Evolutionary conservation across 2,113 vertebrate genomes (phyloP).

Genomic region (Pelobates fuscus): DNA sequence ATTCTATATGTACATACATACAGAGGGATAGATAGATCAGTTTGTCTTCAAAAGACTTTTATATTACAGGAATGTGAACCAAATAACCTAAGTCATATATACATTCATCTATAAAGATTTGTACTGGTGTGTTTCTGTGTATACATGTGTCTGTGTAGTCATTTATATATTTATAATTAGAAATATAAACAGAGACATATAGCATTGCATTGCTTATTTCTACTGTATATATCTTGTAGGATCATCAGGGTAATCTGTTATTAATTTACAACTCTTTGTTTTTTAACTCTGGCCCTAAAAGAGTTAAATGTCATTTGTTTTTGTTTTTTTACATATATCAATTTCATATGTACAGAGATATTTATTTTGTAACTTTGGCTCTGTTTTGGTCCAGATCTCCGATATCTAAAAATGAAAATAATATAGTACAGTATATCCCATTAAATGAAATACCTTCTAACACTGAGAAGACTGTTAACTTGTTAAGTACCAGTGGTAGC

Average conservation of each 20-base stretch:
- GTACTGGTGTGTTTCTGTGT: constrained; percentile 70
- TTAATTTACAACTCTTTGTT: neutral
- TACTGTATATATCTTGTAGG: neutral
- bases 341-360: neutral
- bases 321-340: no score
- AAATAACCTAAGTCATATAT: constrained; percentile 67
- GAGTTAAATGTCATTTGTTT: no score
- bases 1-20: constrained; percentile 70
- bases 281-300: no score
- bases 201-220: constrained; percentile 10
- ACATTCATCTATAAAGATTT: constrained; percentile 68
- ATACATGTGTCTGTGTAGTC: no score
- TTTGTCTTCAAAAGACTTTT: constrained; percentile 66
- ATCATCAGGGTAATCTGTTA: neutral
- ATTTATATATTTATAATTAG: constrained; percentile 34
- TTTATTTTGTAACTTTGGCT: neutral
- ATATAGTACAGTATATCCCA: neutral
- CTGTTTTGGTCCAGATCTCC: neutral
- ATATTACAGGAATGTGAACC: constrained; percentile 73
- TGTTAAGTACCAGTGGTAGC: no score
- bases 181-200: constrained; percentile 38
- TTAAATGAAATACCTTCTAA: no score
- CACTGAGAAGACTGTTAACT: no score
- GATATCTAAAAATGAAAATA: constrained; percentile 1
- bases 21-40: constrained; percentile 72